Evolutionary conservation across 2,888 invertebrate genomes (phyloP).

Genomic region (Iphiclides podalirius): DNA sequence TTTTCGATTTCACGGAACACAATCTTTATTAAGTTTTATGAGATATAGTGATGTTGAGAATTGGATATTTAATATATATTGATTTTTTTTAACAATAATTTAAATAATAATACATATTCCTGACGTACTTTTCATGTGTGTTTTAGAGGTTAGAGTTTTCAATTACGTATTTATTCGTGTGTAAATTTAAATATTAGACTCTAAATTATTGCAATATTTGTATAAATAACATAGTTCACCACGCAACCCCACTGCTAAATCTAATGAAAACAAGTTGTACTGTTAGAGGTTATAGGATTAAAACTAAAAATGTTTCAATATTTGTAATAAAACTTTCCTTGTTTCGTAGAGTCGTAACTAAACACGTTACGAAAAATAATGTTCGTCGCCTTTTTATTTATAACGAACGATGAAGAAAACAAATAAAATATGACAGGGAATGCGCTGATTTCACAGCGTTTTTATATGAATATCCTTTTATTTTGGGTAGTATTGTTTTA

Average conservation of each 20-base stretch:
- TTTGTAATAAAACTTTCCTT: slow-evolving; percentile 62
- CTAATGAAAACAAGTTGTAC: no score
- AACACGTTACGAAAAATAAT: slow-evolving; percentile 62
- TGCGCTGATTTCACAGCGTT: slow-evolving; percentile 15
- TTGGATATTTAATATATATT: background rate
- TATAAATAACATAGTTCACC: no score
- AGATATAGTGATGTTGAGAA: slow-evolving; percentile 4
- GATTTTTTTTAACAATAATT: background rate
- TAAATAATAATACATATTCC: background rate
- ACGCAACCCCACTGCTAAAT: no score
- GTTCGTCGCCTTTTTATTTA: slow-evolving; percentile 66
- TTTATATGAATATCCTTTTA: slow-evolving; percentile 10
- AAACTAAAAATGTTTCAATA: slow-evolving; percentile 56
- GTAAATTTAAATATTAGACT: no score
- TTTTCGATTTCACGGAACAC: slow-evolving; percentile 24
- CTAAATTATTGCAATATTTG: no score
- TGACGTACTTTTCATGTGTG: slow-evolving; percentile 3
- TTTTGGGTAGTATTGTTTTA: background rate
- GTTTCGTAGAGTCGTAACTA: slow-evolving; percentile 71
- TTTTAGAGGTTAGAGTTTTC: no score
- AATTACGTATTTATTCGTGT: no score
- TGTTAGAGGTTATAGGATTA: no score
- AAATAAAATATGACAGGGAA: slow-evolving; percentile 47
- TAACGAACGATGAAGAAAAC: slow-evolving; percentile 55
- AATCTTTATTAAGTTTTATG: slow-evolving; percentile 13